Evolutionary conservation across 2,113 vertebrate species (phyloP), one percentile per base, ranked within the genome.

Genomic region (Onychorhynchus coronatus): DNA sequence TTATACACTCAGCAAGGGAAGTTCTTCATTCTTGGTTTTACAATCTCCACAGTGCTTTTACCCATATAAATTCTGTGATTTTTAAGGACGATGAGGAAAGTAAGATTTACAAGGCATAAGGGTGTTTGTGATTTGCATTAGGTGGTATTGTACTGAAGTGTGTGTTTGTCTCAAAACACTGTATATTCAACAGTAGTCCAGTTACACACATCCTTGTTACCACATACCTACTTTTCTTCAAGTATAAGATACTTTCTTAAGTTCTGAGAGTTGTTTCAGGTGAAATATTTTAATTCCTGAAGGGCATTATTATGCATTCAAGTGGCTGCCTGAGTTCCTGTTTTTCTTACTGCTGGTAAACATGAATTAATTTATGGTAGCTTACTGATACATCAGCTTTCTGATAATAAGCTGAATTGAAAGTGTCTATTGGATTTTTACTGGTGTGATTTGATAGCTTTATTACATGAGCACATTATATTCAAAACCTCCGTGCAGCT

Each of bases 161-260:
- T 31, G 17, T 28, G 21, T 72, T 55, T 70, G 37, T 62, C n/a
- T 89, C 28, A 62, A 39, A 73, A 52, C 31, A 23, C 53, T 20
- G 7, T 12, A 16, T 24, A 16, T 24, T 18, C 13, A 67, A 6
- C 35, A 12, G 12, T 30, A 71, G 25, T 58, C 24, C 52, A 8
- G 14, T 49, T 77, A 11, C 6, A 10, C 9, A 4, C 0, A 0
- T 68, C 30, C 41, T 50, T 3, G 0, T 67, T 67, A 25, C 12
- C 33, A 35, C 13, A 12, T 49, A 47, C 2, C 9, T 44, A 6
- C 2, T 58, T 85, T 71, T 56, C 30, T 83, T 82, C 22, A 71
- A 74, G 35, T 85, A 24, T 30, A 15, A 92, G 27, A 39, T 41
- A 15, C 6, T 70, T 68, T 28, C 22, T 35, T 7, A 28, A 82